Percentiles rank a stretch among this genome's conserved stretches.
Evolutionary conservation across 2,797 vertebrate genomes (phyloP).

Genomic region (Perodicticus potto): DNA sequence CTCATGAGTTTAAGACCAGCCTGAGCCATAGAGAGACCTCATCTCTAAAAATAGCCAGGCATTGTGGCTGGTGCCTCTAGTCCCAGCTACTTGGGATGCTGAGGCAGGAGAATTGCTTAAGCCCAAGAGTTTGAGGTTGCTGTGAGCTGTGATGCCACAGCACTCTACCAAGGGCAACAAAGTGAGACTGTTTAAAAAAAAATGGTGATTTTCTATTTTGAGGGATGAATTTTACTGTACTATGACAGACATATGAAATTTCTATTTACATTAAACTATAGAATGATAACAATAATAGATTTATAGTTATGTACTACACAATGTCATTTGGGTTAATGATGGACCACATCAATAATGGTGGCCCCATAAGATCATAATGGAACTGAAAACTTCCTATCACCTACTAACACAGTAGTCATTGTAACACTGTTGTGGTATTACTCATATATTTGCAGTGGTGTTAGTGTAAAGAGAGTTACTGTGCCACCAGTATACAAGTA

Average conservation of each 20-base stretch:
- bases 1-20: too few relatives aligned
- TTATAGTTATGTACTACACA: not conserved
- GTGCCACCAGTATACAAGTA: not conserved
- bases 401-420: not conserved
- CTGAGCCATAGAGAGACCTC: too few relatives aligned
- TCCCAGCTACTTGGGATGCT: too few relatives aligned
- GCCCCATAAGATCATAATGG: not conserved
- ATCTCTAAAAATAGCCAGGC: too few relatives aligned
- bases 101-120: too few relatives aligned
- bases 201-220: not conserved
- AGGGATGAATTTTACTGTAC: not conserved
- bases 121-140: too few relatives aligned
- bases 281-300: slow-evolving; percentile 6
- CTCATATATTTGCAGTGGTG: not conserved
- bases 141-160: too few relatives aligned
- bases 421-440: not conserved
- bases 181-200: too few relatives aligned
- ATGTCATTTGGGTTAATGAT: not conserved
- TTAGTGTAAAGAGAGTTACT: not conserved
- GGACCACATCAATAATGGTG: not conserved
- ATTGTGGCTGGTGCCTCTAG: too few relatives aligned
- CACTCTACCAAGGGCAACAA: too few relatives aligned
- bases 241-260: not conserved
- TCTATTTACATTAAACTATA: slow-evolving; percentile 43
- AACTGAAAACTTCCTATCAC: not conserved